These are phyloP conservation scores for Tenthredo notha DNA, from an alignment of 2,888 invertebrate species.

Conservation along the genomic window DNA sequence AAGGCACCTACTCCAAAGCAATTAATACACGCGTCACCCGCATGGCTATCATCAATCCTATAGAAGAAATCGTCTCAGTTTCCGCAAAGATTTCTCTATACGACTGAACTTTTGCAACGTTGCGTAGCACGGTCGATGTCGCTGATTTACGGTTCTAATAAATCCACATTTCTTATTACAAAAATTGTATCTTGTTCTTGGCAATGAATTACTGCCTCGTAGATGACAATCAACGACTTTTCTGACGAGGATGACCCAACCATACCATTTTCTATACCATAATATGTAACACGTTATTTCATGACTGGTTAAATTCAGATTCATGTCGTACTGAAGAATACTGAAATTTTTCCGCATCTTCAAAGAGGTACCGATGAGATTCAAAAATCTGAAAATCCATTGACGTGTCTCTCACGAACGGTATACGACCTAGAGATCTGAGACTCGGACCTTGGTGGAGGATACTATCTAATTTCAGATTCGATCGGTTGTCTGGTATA, in stretches of 20 bases:
- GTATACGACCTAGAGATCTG: not conserved
- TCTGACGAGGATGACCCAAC: too few relatives aligned
- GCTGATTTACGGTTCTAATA: too few relatives aligned
- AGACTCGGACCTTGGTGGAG: not conserved
- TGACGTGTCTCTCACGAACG: not conserved
- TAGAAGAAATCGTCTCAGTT: not conserved
- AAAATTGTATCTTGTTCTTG: too few relatives aligned
- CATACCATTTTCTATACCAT: too few relatives aligned
- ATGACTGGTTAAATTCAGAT: not conserved
- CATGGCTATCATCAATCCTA: not conserved
- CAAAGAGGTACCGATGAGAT: too few relatives aligned
- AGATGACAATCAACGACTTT: too few relatives aligned
- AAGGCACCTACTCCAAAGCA: not conserved
- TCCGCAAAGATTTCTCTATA: not conserved
- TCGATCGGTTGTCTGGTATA: too few relatives aligned
- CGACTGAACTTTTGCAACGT: not conserved
- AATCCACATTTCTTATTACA: too few relatives aligned
- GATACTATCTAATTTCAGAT: not conserved
- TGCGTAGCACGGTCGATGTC: too few relatives aligned
- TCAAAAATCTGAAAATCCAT: not conserved
- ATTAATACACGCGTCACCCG: not conserved
- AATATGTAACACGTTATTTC: not conserved
- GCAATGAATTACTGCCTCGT: too few relatives aligned
- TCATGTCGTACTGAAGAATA: not conserved
- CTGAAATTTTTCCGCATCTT: too few relatives aligned